Evolutionary conservation across 1,140 invertebrate genomes (phyloP), one percentile per base, ranked within the genome.

Genomic region (Chironomus tepperi): DNA sequence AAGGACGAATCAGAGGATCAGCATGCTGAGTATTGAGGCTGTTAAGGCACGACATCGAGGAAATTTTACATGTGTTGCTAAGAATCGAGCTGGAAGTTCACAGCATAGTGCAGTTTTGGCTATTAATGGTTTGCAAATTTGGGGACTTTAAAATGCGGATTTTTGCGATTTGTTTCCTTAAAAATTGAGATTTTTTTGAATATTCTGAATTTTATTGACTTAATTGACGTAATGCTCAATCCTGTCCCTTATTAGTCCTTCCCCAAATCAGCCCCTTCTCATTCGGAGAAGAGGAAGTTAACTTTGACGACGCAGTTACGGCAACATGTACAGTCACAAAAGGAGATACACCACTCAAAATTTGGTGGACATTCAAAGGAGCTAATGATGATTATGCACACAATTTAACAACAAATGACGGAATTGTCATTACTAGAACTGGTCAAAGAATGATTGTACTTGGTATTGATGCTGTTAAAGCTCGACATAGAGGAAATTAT

Each of bases 51-150:
- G 86, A 34, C 89, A 92, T 79, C 85, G 87, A 18, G 91, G 91
- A 65, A 86, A 88, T 73, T 92, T 90, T 79, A 88, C 88, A 74
- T 92, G 91, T 77, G 85, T 87, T 74, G 93, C 91, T 16, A 88
- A 86, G 77, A 95, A 95, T 82, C 82, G 84, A 64, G 92, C 91
- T 47, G 92, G 92, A 72, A 84, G 85, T 43, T 87, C 87, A 57
- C 88, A 88, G 76, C 90, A 90, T 77, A 89, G 89, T 24, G 87
- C 90, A 16, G 79, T 86, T 73, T 83, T 92, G 74, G 85, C 86
- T 76, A 88, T 92, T 74, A 89, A 89, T 78, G 88, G 88, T 89
- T 87, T 81, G 83, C n/a, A 19, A 47, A 24, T 21, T 64, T 57
- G 1, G 42, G 10, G 7, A 73, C 18, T 70, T 19, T 70, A 21